Base-by-base conservation (phyloP, 2,113 vertebrate species). In the Ahaetulla prasina region DNA sequence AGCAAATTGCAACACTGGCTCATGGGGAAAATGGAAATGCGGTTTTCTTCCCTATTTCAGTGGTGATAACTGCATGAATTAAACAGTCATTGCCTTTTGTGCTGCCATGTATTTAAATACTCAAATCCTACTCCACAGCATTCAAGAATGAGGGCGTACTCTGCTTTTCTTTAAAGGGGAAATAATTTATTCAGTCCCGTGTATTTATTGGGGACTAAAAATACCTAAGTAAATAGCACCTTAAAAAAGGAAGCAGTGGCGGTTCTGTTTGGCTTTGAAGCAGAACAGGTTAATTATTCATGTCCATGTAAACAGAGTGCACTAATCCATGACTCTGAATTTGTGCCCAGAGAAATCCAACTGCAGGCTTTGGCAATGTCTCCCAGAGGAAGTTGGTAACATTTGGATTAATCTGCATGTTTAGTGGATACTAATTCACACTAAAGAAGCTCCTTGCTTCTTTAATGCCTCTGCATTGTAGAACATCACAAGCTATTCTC, bases 1-100 rank as follows among this genome's bases (percentile, higher is more conserved):
- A 96, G 89, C 60, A 96, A 97, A 96, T 93, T 96, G 95, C 96
- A 95, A 93, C 92, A 97, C 96, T 94, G 96, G 90, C 95, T 95
- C 94, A 95, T 92, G 92, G 96, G 95, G 94, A 35, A 96, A 97
- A 95, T 96, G 94, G 95, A 95, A 96, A 92, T 80, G 94, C 93
- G 95, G 95, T 96, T 95, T 96, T 97, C 96, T 96, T 94, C 91
- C 95, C 93, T 93, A 95, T 95, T 95, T 96, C 94, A 95, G 93
- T 93, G 88, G 96, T 85, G 89, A 95, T 91, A 85, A 95, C 93
- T 89, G 94, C 95, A 95, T 93, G 97, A 95, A 97, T 97, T 91
- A 96, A 96, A 95, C 95, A 91, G 47, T 91, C 89, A 35, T 92
- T 96, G 92, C 91, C 88, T 68, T 93, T 95, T 96, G 95, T 91